Conservation (phyloP, 2,888 invertebrate genomes). For the Sphaerophoria rueppellii region DNA sequence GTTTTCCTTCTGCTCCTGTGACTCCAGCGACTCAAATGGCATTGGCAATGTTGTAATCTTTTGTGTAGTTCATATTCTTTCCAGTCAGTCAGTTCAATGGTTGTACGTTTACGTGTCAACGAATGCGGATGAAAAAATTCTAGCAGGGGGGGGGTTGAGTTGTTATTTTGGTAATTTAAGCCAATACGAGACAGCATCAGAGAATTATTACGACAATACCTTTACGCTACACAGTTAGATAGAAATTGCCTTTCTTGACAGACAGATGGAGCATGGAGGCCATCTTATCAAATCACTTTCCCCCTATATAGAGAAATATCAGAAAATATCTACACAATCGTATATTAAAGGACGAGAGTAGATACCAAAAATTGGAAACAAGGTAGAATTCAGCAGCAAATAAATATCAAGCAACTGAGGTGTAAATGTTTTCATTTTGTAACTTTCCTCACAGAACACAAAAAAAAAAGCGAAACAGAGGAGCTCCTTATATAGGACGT, state of each 20-base stretch:
- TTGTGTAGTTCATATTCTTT: constrained; percentile 50
- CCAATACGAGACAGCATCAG: constrained; percentile 32
- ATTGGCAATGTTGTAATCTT: constrained; percentile 41
- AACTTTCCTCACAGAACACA: constrained; percentile 24
- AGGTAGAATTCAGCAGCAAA: constrained; percentile 12
- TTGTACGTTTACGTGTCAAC: constrained; percentile 44
- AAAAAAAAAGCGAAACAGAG: constrained; percentile 43
- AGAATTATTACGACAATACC: constrained; percentile 48
- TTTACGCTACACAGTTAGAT: constrained; percentile 23
- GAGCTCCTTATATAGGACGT: constrained; percentile 50
- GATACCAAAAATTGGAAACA: constrained; percentile 37
- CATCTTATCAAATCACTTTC: not conserved
- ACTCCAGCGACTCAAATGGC: not conserved
- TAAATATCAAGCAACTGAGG: constrained; percentile 64
- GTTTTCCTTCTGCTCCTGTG: not conserved
- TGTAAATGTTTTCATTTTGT: constrained; percentile 74
- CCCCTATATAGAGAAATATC: constrained; percentile 46
- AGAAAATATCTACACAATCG: constrained; percentile 23
- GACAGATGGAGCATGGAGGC: constrained; percentile 38
- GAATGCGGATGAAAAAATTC: constrained; percentile 5
- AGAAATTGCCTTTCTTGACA: constrained; percentile 58
- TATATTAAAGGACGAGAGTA: constrained; percentile 1
- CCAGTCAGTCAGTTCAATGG: constrained; percentile 39
- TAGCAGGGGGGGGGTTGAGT: not conserved
- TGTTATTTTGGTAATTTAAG: constrained; percentile 40